A percentile compares a stretch with the other conserved stretches of the same genome.
These are phyloP conservation scores for Cricetomys ansorgei DNA, from an alignment of 2,113 vertebrate genomes.

Conservation along the genomic window DNA sequence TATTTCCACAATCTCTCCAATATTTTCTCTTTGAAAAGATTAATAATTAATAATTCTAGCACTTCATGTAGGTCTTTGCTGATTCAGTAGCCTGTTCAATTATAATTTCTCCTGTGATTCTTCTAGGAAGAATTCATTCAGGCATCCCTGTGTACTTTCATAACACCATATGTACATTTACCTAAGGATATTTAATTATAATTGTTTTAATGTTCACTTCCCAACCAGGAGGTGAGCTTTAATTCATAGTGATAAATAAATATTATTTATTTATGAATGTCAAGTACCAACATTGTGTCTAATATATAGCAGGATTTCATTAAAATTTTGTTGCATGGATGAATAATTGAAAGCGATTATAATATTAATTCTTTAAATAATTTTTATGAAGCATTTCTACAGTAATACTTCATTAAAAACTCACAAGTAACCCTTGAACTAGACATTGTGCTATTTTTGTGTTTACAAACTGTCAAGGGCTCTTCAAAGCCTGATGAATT, in stretches of 20 bases:
- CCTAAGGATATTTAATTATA: constrained; percentile 38
- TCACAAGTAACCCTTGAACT: not conserved
- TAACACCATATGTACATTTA: constrained; percentile 19
- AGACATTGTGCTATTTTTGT: not conserved
- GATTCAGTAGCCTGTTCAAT: constrained; percentile 44
- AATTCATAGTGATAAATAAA: constrained; percentile 13
- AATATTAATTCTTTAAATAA: constrained; percentile 22
- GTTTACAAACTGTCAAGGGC: not conserved
- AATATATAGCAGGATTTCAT: not conserved
- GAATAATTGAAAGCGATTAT: constrained; percentile 16
- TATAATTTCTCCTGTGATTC: constrained; percentile 48
- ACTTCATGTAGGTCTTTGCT: constrained; percentile 23
- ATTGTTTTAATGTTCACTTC: constrained; percentile 61
- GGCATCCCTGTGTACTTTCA: constrained; percentile 13
- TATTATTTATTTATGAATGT: constrained; percentile 37
- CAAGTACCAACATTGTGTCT: constrained; percentile 6
- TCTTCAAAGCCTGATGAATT: constrained; percentile 17
- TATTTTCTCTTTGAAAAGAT: not conserved
- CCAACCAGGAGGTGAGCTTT: constrained; percentile 27
- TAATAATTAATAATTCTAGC: constrained; percentile 16
- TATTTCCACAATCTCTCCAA: not conserved
- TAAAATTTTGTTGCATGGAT: constrained; percentile 36
- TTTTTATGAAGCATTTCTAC: constrained; percentile 22
- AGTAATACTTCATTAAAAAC: constrained; percentile 24
- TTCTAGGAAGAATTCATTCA: constrained; percentile 47